These are phyloP conservation scores for Pemphredon lugubris DNA, from an alignment of 2,888 invertebrate species.

Conservation along the genomic window DNA sequence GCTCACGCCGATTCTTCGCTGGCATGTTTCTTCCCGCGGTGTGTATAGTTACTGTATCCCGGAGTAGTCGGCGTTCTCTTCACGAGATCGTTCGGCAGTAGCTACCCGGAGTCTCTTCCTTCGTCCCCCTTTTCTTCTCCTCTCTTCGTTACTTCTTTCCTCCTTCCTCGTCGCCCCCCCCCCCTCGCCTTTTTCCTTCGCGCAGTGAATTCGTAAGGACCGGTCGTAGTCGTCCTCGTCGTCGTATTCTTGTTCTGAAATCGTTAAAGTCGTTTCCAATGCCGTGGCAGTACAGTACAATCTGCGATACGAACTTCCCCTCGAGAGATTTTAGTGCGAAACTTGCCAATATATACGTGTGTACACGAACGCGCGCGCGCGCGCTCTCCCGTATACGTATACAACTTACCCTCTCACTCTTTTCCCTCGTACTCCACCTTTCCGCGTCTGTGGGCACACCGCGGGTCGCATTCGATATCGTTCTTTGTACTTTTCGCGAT, in stretches of 20 bases:
- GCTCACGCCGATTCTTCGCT: conserved; percentile 15
- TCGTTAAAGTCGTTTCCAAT: conserved; percentile 55
- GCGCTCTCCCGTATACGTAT: too few species aligned
- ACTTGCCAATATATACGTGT: conserved; percentile 31
- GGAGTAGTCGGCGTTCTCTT: conserved; percentile 4
- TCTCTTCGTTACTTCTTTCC: not conserved
- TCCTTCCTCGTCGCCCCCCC: not conserved
- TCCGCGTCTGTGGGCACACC: too few species aligned
- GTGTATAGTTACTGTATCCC: not conserved
- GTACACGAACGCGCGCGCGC: conserved; percentile 8
- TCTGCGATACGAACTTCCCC: conserved; percentile 55
- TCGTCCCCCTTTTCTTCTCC: not conserved
- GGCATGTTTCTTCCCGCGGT: conserved; percentile 26
- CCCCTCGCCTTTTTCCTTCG: not conserved
- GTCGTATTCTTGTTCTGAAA: conserved; percentile 39
- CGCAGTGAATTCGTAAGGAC: conserved; percentile 10
- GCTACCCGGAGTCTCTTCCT: not conserved
- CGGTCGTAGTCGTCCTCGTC: conserved; percentile 7
- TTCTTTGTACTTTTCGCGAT: conserved; percentile 10
- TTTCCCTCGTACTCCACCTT: too few species aligned
- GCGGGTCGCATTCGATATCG: conserved; percentile 16
- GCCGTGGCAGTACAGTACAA: conserved; percentile 30
- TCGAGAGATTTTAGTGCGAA: conserved; percentile 46
- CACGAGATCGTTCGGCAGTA: not conserved
- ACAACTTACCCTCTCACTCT: too few species aligned